Evolutionary conservation across 2,888 invertebrate genomes (phyloP), one percentile per base, ranked within the genome.

Genomic region (Podabrus alpinus): DNA sequence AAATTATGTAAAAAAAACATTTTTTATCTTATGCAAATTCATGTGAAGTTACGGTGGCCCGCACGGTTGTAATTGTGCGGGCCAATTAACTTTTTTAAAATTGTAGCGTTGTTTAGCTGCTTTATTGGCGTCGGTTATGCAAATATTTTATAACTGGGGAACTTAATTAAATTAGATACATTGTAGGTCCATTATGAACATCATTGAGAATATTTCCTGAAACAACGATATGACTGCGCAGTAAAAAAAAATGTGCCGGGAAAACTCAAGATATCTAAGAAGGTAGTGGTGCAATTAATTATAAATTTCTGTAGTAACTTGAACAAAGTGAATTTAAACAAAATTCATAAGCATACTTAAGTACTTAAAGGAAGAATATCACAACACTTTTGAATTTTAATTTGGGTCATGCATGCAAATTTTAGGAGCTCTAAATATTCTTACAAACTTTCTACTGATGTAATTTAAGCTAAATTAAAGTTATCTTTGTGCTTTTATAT

Each of bases 321-420:
- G 21, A 64, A 64, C 62, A 64, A 64, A 64, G 62, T 21, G 62
- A 64, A 64, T 64, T 62, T 64, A 64, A n/a, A 64, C 19, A 64
- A 64, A 64, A 64, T 64, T 64, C 62, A 64, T 64, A 64, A 64
- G 62, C 19, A 64, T 64, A 64, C 62, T 64, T 64, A 64, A 64
- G 62, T 64, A 21, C 62, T 64, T 64, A 45, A 45, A 64, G 62
- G 62, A 21, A 64, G 62, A 64, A 64, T 17, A 64, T 64, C 62
- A 64, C 62, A 64, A 64, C 62, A 64, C 62, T 64, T 64, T 66
- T 76, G 76, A 76, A 76, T 76, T 76, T 76, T 76, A 76, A 76
- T 76, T 76, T 76, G 64, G 67, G 71, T 45, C 76, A 73, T 76
- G 70, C 73, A 73, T 76, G 76, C 70, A 76, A 76, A 76, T 76